A percentile compares a stretch with the other conserved stretches of the same genome.
phyloP scores from a whole-genome alignment of 2,888 invertebrate genomes.

The Microchrysa polita region DNA sequence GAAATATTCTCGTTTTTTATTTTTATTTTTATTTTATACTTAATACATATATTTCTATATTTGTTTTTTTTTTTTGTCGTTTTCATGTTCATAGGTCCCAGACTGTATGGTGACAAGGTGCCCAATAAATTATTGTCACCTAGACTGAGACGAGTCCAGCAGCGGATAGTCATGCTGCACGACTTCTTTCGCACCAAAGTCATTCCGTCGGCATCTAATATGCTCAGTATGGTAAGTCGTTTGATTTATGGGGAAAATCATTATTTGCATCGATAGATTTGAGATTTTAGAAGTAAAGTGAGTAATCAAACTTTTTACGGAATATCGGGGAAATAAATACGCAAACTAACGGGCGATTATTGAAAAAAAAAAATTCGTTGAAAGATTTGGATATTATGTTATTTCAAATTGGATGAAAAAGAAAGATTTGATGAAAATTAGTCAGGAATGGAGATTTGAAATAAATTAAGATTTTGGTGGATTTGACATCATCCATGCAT shows the following conservation, averaged over 20 bases:
- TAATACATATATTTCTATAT: no score
- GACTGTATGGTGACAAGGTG: slow-evolving; percentile 69
- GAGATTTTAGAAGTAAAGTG: not conserved
- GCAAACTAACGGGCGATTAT: no score
- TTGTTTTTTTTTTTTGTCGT: not conserved
- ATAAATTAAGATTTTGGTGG: no score
- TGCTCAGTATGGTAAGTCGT: slow-evolving; percentile 78
- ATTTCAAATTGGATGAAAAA: no score
- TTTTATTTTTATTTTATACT: not conserved
- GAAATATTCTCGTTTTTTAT: not conserved
- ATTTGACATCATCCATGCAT: no score
- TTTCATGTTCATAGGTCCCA: slow-evolving; percentile 65
- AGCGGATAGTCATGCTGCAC: slow-evolving; percentile 79
- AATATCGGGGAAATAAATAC: not conserved
- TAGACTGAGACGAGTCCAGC: slow-evolving; percentile 69
- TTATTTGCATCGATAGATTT: not conserved
- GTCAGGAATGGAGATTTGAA: no score
- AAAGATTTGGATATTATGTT: no score
- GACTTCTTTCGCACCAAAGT: slow-evolving; percentile 81
- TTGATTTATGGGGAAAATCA: slow-evolving; percentile 35
- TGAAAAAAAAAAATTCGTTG: no score
- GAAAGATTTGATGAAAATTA: no score
- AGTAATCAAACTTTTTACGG: not conserved
- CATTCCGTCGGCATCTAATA: slow-evolving; percentile 79
- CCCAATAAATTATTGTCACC: slow-evolving; percentile 69